These are phyloP conservation scores for Loxodonta africana DNA, from an alignment of 2,113 vertebrate species.

Conservation along the genomic window DNA sequence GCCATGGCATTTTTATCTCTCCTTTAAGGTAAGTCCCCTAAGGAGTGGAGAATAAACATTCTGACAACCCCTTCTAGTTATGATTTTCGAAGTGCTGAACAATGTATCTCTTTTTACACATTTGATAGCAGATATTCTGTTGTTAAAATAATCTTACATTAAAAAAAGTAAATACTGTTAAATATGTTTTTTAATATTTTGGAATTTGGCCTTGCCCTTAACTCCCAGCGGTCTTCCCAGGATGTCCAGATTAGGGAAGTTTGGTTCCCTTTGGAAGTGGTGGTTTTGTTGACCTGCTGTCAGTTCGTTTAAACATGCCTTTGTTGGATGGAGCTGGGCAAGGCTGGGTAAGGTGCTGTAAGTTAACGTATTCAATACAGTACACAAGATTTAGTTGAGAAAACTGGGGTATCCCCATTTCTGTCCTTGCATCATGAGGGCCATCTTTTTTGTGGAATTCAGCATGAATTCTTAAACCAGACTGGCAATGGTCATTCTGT, in stretches of 20 bases:
- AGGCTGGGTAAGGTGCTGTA: background rate
- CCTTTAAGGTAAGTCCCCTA: background rate
- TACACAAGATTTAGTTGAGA: background rate
- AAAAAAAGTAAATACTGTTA: background rate
- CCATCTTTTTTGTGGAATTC: background rate
- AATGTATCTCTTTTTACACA: background rate
- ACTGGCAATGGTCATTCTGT: background rate
- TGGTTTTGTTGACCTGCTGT: background rate
- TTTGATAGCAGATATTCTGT: background rate
- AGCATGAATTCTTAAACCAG: constrained; percentile 10
- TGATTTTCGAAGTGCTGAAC: background rate
- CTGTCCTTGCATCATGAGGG: background rate
- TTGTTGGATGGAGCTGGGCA: background rate
- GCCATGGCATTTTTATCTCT: background rate
- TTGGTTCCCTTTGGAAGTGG: background rate
- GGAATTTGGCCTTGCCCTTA: background rate
- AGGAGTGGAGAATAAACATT: background rate
- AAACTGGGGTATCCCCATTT: background rate
- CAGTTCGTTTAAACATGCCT: background rate
- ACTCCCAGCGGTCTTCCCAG: background rate
- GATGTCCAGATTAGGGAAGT: background rate
- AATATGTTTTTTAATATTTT: background rate
- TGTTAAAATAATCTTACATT: background rate
- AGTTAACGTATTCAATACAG: background rate
- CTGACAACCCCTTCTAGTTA: background rate